Conservation (phyloP, 2,113 vertebrate genomes). For the Sclerurus mexicanus region DNA sequence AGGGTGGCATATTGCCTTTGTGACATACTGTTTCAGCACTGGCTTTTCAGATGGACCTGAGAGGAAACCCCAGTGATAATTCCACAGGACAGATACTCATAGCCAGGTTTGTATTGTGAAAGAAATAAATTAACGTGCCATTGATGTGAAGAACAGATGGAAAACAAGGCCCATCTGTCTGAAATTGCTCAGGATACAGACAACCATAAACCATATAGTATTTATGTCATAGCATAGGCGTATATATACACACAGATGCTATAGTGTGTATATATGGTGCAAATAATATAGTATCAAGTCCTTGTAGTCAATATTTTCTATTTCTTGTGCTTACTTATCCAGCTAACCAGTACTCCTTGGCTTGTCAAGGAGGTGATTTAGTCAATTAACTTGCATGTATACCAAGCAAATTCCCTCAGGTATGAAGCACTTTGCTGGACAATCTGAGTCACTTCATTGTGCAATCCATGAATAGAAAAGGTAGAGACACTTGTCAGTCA, state of each 20-base stretch:
- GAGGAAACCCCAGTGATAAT: not conserved
- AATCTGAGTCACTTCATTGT: not conserved
- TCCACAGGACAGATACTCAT: not conserved
- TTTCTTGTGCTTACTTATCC: not conserved
- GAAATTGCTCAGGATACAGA: not conserved
- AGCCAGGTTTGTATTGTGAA: not conserved
- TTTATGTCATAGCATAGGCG: not conserved
- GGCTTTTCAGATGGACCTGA: not conserved
- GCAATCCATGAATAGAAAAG: conserved; percentile 18
- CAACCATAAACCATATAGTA: not conserved
- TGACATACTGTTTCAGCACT: fast-evolving
- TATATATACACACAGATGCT: not conserved
- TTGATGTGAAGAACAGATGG: not conserved
- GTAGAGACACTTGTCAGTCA: not conserved
- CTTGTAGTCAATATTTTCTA: not conserved
- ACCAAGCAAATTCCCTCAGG: not conserved
- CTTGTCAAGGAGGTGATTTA: conserved; percentile 30
- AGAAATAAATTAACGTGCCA: not conserved
- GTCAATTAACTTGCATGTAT: not conserved
- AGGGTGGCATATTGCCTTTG: not conserved
- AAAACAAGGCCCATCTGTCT: not conserved
- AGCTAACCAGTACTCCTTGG: not conserved
- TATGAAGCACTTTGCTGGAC: not conserved
- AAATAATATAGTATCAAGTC: not conserved
- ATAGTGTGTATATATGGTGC: not conserved